Conservation (phyloP, 2,888 invertebrate genomes). For the Hirudinaria manillensis region DNA sequence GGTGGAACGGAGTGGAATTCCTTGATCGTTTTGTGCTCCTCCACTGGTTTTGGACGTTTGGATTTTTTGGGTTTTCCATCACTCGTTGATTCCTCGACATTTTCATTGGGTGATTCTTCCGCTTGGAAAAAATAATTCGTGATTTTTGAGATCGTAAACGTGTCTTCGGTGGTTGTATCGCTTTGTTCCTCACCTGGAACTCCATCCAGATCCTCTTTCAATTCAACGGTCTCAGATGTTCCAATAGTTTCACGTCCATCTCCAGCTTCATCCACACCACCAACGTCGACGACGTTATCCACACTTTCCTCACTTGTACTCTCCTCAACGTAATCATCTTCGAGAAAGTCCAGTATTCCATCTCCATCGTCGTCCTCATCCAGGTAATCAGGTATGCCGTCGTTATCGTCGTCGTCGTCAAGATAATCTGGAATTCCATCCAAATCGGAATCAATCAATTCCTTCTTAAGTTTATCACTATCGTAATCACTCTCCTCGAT, state of each 20-base stretch:
- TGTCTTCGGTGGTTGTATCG: background rate
- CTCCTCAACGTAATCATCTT: conserved; percentile 40
- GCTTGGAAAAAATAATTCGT: background rate
- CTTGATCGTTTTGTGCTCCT: background rate
- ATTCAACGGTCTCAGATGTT: conserved; percentile 41
- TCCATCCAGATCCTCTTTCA: conserved; percentile 40
- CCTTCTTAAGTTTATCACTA: conserved; percentile 4
- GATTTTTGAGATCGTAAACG: background rate
- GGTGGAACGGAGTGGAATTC: background rate
- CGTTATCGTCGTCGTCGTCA: conserved; percentile 40
- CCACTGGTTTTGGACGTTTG: background rate
- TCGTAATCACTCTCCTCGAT: conserved; percentile 3
- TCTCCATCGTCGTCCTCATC: conserved; percentile 41
- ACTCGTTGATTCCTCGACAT: background rate
- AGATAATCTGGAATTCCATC: conserved; percentile 39
- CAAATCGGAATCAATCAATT: conserved; percentile 33
- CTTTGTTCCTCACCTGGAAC: conserved; percentile 37
- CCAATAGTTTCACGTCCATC: conserved; percentile 38
- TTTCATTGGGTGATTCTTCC: background rate
- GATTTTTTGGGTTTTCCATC: background rate
- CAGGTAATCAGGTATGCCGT: conserved; percentile 40
- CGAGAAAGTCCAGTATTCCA: conserved; percentile 40
- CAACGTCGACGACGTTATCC: background rate
- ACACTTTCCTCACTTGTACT: background rate
- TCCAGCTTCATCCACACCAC: conserved; percentile 35